These are phyloP conservation scores for Rhagologus leucostigma DNA, from an alignment of 2,113 vertebrate genomes.

Conservation along the genomic window DNA sequence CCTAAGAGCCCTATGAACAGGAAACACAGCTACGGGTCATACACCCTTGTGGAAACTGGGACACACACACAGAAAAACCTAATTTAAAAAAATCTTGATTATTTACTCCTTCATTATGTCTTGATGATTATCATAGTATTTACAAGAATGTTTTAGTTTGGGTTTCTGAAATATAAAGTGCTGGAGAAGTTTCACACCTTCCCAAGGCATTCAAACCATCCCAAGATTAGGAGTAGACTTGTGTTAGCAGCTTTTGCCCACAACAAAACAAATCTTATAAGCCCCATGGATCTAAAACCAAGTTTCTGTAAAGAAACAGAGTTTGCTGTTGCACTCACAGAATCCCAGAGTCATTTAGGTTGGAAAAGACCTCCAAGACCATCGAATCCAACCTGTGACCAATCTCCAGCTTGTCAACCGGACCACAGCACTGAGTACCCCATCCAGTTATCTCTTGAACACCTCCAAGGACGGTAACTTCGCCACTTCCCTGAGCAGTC, in stretches of 20 bases:
- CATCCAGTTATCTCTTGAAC: background rate
- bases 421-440: background rate
- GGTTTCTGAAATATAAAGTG: background rate
- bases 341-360: background rate
- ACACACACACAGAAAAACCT: background rate
- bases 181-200: background rate
- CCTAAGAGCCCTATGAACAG: background rate
- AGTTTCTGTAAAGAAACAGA: background rate
- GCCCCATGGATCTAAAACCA: background rate
- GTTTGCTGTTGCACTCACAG: background rate
- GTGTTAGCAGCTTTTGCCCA: background rate
- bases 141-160: background rate
- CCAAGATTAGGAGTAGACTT: background rate
- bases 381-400: background rate
- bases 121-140: background rate
- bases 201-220: background rate
- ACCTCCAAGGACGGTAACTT: background rate
- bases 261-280: fast-evolving
- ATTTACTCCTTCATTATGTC: background rate
- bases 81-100: background rate
- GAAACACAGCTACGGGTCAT: background rate
- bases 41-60: background rate
- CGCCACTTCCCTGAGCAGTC: background rate
- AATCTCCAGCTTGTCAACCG: background rate
- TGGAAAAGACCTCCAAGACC: background rate